Base-by-base conservation (phyloP, 2,888 invertebrate genomes). In the Saturnia japonica region DNA sequence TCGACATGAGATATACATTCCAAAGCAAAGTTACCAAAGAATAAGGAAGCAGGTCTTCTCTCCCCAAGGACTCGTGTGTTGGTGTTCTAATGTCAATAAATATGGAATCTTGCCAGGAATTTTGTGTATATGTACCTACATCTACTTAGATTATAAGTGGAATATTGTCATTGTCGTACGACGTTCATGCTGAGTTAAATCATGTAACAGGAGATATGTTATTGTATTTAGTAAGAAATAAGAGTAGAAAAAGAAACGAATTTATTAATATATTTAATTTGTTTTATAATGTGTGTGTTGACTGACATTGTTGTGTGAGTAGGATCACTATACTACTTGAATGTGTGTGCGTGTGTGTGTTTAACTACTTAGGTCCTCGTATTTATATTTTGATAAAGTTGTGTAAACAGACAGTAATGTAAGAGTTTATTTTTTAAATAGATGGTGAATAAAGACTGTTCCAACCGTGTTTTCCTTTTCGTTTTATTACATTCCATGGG, bases 181-280 rank as follows among this genome's bases (percentile, higher is more conserved):
- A 64, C 60, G 34, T 22, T 28, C 19, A 1, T 45, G 19, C 28
- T 43, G 40, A 51, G 62, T 40, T 12, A 16, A 47, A 42, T 22
- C 16, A 67, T 57, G 6, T 40, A 69, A 64, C 40, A 66, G n/a
- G 64, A 25, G 25, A 60, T 7, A 22, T 14, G 25, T 60, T 51
- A 25, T 42, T 64, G 69, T 51, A 22, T 28, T 60, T 60, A 60
- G 57, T 60, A 60, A 6, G 34, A 34, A 34, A 28, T 60, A 77
- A 74, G 72, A 71, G 47, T 78, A 78, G 74, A 60, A 70, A 73
- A 74, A 77, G 72, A 78, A 76, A 89, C 88, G 89, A 89, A 89
- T 89, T 89, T 89, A 89, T 85, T 85, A 87, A 86, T 88, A 85
- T 84, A 81, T 83, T 72, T 76, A 72, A 68, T 73, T 74, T 71